phyloP scores from a whole-genome alignment of 2,797 vertebrate species.

The Enteromius viviparus region DNA sequence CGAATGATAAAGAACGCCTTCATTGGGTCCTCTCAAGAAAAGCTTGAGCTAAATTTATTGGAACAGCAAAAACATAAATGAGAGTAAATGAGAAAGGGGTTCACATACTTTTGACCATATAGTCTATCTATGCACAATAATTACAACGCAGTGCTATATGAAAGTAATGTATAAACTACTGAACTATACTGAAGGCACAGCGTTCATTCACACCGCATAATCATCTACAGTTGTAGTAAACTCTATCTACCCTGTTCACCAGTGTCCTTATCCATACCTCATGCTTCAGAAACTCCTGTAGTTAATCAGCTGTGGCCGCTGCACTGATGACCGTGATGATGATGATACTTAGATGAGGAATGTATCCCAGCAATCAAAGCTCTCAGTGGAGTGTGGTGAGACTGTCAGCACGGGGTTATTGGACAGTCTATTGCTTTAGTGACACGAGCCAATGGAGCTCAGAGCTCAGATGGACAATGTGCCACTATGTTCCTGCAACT shows the following conservation, averaged over 20 bases:
- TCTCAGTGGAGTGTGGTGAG: slow-evolving; percentile 54
- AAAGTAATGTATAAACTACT: not conserved
- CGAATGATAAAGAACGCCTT: no score
- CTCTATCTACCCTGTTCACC: not conserved
- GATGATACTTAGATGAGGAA: slow-evolving; percentile 51
- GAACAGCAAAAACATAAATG: not conserved
- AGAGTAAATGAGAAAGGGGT: not conserved
- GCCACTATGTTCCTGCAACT: slow-evolving; percentile 21
- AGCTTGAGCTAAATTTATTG: not conserved
- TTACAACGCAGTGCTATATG: not conserved
- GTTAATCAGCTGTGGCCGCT: slow-evolving; percentile 51
- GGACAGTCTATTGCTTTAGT: slow-evolving; percentile 43
- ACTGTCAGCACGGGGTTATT: slow-evolving; percentile 59
- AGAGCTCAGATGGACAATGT: slow-evolving; percentile 33
- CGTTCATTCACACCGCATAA: not conserved
- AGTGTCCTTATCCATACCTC: not conserved
- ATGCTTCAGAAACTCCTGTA: slow-evolving; percentile 44
- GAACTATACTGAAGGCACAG: not conserved
- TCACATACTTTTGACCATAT: not conserved
- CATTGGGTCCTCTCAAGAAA: not conserved
- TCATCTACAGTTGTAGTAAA: not conserved
- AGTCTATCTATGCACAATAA: not conserved
- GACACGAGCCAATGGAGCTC: slow-evolving; percentile 27
- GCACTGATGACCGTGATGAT: slow-evolving; percentile 35
- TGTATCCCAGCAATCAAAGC: slow-evolving; percentile 51